phyloP scores from a whole-genome alignment of 2,113 vertebrate genomes.

The Gopherus evgoodei region DNA sequence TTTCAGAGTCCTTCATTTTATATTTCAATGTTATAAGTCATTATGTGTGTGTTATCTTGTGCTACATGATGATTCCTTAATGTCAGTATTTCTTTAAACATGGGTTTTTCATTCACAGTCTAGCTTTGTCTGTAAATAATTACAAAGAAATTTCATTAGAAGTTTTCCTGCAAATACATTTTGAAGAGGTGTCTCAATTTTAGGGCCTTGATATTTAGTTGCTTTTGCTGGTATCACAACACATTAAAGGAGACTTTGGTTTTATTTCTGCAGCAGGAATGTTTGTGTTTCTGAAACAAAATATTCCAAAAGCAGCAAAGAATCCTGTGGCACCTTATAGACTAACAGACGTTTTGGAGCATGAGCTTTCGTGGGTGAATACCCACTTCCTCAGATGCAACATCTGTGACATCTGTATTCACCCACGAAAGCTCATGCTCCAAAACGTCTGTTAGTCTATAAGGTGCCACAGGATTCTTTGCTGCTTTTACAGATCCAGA shows the following conservation, averaged over 20 bases:
- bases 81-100: neutral
- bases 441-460: no score
- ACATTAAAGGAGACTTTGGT: neutral
- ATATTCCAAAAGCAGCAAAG: no score
- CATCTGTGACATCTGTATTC: no score
- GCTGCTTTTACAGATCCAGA: no score
- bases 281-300: neutral
- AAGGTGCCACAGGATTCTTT: no score
- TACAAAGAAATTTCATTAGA: neutral
- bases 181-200: neutral
- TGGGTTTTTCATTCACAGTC: neutral
- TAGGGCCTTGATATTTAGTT: neutral
- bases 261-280: neutral
- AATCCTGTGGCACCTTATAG: no score
- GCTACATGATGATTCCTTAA: neutral
- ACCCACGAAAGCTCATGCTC: no score
- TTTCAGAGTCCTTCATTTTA: neutral
- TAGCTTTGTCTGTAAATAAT: neutral
- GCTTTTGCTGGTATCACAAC: neutral
- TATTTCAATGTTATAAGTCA: neutral
- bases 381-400: no score
- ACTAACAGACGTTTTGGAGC: no score
- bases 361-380: no score
- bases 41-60: neutral
- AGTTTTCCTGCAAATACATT: neutral